Evolutionary conservation across 53 echinoderm and acorn worm genomes (phyloP).

Genomic region (Patiria pectinifera): DNA sequence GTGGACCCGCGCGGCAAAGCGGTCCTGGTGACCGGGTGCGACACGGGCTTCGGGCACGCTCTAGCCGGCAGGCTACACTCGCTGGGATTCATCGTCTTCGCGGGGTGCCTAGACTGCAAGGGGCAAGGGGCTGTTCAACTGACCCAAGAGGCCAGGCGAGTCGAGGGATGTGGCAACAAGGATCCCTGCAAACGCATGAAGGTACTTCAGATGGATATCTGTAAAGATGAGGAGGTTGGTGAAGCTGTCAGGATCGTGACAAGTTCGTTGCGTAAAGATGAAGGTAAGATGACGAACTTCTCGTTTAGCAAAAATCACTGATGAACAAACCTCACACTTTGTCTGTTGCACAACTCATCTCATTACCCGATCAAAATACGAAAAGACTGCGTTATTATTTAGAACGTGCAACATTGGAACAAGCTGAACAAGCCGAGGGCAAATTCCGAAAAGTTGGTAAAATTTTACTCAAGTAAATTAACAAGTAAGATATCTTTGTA

Average conservation of each 20-base stretch:
- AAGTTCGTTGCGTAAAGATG: constrained; percentile 40
- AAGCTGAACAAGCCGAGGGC: too few species aligned
- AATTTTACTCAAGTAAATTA: too few species aligned
- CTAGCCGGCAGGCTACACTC: constrained; percentile 82
- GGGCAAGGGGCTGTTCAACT: constrained; percentile 79
- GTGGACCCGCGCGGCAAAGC: constrained; percentile 77
- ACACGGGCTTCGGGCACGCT: constrained; percentile 87
- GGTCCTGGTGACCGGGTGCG: constrained; percentile 88
- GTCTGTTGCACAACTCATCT: too few species aligned
- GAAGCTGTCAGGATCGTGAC: constrained; percentile 33
- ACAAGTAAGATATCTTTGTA: too few species aligned
- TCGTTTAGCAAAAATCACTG: too few species aligned
- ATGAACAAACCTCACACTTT: too few species aligned
- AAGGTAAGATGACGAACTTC: constrained; percentile 3
- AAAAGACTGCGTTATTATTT: too few species aligned
- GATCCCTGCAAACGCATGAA: constrained; percentile 9
- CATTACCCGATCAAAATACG: too few species aligned
- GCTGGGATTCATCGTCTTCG: constrained; percentile 82
- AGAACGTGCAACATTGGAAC: too few species aligned
- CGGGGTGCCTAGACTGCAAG: constrained; percentile 75
- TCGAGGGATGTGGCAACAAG: neutral
- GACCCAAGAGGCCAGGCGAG: neutral
- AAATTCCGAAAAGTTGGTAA: too few species aligned
- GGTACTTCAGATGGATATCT: constrained; percentile 84
- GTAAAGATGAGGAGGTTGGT: constrained; percentile 76